A percentile compares a stretch with the other conserved stretches of the same genome.
phyloP scores from a whole-genome alignment of 1,140 invertebrate species.

The Bombus picipes region DNA sequence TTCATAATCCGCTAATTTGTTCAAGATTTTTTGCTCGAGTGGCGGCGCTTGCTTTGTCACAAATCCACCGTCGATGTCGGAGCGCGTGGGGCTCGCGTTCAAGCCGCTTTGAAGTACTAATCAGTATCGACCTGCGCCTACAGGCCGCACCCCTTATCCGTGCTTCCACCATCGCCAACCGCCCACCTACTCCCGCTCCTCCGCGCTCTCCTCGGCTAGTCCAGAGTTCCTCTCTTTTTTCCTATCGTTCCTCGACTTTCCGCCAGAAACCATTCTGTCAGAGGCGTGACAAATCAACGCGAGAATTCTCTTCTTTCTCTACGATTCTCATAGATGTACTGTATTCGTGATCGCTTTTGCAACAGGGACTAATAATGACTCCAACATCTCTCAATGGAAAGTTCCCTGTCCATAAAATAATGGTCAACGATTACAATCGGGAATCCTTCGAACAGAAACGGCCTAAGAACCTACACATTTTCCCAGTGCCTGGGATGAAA shows the following conservation, averaged over 20 bases:
- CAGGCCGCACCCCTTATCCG: conserved; percentile 60
- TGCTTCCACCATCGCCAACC: conserved; percentile 61
- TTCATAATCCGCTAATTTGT: conserved; percentile 79
- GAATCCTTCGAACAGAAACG: neutral
- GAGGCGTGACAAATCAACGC: conserved; percentile 21
- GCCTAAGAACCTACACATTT: neutral
- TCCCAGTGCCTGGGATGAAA: neutral
- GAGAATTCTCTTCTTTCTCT: neutral
- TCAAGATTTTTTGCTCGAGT: conserved; percentile 76
- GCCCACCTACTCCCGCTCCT: conserved; percentile 17
- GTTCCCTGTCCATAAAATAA: neutral
- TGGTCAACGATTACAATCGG: conserved; percentile 26
- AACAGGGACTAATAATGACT: neutral
- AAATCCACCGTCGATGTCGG: conserved; percentile 63
- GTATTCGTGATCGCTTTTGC: neutral
- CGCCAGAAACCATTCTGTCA: conserved; percentile 33
- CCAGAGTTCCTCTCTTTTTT: conserved; percentile 54
- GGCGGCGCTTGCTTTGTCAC: conserved; percentile 65
- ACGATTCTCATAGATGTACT: too few species aligned
- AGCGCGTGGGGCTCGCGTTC: conserved; percentile 55
- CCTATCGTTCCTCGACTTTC: conserved; percentile 40
- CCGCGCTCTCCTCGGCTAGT: conserved; percentile 12
- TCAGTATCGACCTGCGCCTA: conserved; percentile 77
- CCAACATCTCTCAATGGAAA: neutral
- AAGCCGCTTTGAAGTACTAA: conserved; percentile 80